Base-by-base conservation (phyloP, 2,113 vertebrate genomes). In the Fulica atra region DNA sequence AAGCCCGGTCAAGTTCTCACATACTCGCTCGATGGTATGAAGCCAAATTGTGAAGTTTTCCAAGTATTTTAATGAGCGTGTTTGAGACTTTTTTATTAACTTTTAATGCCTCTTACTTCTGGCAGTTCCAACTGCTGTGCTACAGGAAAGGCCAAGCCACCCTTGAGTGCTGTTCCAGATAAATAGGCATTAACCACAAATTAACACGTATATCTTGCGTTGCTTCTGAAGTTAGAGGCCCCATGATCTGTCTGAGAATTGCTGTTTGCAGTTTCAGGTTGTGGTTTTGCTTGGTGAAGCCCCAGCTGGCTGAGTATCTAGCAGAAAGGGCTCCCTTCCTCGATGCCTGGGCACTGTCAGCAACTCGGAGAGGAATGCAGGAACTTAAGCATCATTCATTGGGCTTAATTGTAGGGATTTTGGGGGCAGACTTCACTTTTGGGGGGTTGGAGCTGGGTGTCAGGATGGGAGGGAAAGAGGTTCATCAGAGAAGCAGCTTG, bases 31-130 rank as follows among this genome's bases (percentile, higher is more conserved):
- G 38, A 8, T 61, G 85, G 69, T 93, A 93, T 36, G 46, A 92
- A 93, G 95, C 94, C 94, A 95, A 95, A 93, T 25, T 46, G 82
- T 3, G 4, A 84, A 92, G 86, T 95, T 96, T 95, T 95, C 94
- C 94, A 97, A 95, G 88, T 84, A 85, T 97, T 95, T 95, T 95
- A 96, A 95, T 86, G 53, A 93, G 72, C 0, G 0, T n/a, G 70
- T 93, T 95, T 93, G 73, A 94, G 86, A 84, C 86, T 76, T 92
- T 93, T 95, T 93, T 92, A 96, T 96, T 96, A 95, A 95, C 57
- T 93, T 95, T 54, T 85, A 89, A 91, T 87, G 63, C 63, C 44
- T 91, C 69, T 83, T 88, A 81, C 76, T 95, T 87, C 86, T 89
- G 91, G 92, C 80, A 84, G 59, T 84, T 96, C 57, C 36, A 82